phyloP scores from a whole-genome alignment of 2,113 vertebrate species.

The Platysteira castanea region DNA sequence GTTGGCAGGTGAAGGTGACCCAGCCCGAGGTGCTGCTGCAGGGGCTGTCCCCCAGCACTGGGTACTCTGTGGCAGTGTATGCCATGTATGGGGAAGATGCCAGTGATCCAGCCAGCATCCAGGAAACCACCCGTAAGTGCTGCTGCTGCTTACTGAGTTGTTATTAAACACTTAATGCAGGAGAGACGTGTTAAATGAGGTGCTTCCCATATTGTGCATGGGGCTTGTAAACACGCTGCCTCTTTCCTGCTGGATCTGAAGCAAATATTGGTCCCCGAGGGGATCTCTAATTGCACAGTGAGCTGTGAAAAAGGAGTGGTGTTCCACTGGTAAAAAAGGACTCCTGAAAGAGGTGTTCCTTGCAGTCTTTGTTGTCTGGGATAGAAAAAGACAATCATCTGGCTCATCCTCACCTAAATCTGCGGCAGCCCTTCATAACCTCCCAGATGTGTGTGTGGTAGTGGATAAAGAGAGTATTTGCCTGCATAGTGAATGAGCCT shows the following conservation, averaged over 20 bases:
- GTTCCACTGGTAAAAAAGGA: neutral
- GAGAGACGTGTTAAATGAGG: neutral
- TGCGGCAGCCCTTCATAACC: neutral
- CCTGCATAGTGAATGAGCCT: rapidly evolving
- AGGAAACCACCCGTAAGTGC: conserved; percentile 81
- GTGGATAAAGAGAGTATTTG: neutral
- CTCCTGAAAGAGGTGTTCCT: neutral
- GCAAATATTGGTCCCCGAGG: neutral
- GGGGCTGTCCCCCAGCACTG: conserved; percentile 76
- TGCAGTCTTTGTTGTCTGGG: neutral
- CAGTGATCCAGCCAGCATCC: conserved; percentile 83
- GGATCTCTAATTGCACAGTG: neutral
- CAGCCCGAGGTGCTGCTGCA: conserved; percentile 78
- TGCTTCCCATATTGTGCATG: neutral
- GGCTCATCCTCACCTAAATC: neutral
- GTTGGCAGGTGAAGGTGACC: conserved; percentile 79
- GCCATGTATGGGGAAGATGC: conserved; percentile 85
- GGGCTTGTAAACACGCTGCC: neutral
- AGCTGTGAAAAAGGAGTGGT: neutral
- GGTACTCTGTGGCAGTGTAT: conserved; percentile 84
- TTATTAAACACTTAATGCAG: neutral
- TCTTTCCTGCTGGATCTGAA: neutral
- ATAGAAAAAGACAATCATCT: neutral
- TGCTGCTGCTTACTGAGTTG: neutral
- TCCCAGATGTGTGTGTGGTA: rapidly evolving